Base-by-base conservation (phyloP, 2,888 invertebrate genomes). In the Patella ulyssiponensis region DNA sequence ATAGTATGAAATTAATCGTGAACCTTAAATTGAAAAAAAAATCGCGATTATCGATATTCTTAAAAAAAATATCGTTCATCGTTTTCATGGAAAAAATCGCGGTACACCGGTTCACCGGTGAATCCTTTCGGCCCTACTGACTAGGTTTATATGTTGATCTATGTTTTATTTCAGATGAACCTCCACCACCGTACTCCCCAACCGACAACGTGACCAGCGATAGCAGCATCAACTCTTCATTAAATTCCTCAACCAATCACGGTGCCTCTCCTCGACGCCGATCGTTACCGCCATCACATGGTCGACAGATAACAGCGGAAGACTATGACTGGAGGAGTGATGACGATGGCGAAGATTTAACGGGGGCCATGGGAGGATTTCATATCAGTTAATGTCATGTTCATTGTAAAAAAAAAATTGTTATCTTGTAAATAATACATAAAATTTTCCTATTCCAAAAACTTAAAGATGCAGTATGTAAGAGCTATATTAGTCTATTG, bases 161-260 rank as follows among this genome's bases (percentile, higher is more conserved):
- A 72, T 83, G 77, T 17, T 77, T 44, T 15, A 17, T 79, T 69
- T 54, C 82, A 85, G 82, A 73, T 74, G 83, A 83, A 76, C 89
- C 88, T 5, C 89, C 89, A 56, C 89, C 89, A n/a, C 88, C 89
- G 3, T 88, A 88, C 79, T 86, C 88, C 15, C 83, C 85, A 44
- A 84, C 80, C 58, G 82, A 84, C 54, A 78, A 71, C 12, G 20
- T 72, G 17, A 71, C 72, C 5, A 58, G 77, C 74, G 74, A 33
- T 74, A 74, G 70, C 76, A 80, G 73, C 53, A 56, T 52, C 52
- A 51, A 23, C 77, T 76, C 71, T 77, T 80, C 69, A 54, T 74
- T 73, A 78, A 72, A 9, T 51, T 75, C 72, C 73, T 73, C 23
- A 74, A 71, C 58, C 44, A 69, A 23, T n/a, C 71, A 17, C 1